Evolutionary conservation across 2,113 vertebrate species (phyloP).

Genomic region (Pseudopodoces humilis): DNA sequence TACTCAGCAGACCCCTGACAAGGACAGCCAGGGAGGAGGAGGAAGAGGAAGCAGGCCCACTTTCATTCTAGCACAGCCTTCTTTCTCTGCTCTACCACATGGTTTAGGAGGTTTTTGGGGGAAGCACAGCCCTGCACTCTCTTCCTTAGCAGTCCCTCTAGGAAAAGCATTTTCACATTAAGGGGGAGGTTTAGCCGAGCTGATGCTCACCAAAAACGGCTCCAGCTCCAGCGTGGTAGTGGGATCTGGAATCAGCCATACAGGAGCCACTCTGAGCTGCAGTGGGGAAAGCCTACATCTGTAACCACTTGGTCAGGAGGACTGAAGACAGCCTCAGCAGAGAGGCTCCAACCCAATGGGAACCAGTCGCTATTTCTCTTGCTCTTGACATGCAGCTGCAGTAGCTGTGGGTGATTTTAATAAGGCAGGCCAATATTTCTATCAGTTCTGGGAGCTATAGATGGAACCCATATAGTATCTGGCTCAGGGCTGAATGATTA

Average conservation of each 20-base stretch:
- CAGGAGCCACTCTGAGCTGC: conserved; percentile 5
- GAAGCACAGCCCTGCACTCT: background rate
- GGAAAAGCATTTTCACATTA: background rate
- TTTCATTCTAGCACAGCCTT: background rate
- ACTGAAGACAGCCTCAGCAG: conserved; percentile 27
- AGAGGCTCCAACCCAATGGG: background rate
- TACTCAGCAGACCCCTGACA: background rate
- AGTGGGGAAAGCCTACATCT: conserved; percentile 13
- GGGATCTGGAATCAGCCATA: background rate
- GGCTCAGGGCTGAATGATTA: conserved; percentile 23
- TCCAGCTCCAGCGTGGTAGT: accelerated
- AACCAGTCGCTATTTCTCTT: background rate
- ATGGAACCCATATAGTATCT: conserved; percentile 34
- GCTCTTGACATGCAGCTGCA: conserved; percentile 47
- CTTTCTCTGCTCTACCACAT: background rate
- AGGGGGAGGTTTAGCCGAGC: background rate
- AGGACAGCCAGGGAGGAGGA: background rate
- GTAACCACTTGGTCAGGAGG: background rate
- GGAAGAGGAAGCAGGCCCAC: background rate
- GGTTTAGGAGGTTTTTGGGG: accelerated
- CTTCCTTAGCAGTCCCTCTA: background rate
- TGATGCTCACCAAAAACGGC: background rate
- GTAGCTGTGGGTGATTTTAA: conserved; percentile 64
- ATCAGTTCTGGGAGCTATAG: conserved; percentile 41
- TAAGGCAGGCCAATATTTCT: conserved; percentile 54